Evolutionary conservation across 2,113 vertebrate species (phyloP), one percentile per base, ranked within the genome.

Genomic region (Aramus guarauna): DNA sequence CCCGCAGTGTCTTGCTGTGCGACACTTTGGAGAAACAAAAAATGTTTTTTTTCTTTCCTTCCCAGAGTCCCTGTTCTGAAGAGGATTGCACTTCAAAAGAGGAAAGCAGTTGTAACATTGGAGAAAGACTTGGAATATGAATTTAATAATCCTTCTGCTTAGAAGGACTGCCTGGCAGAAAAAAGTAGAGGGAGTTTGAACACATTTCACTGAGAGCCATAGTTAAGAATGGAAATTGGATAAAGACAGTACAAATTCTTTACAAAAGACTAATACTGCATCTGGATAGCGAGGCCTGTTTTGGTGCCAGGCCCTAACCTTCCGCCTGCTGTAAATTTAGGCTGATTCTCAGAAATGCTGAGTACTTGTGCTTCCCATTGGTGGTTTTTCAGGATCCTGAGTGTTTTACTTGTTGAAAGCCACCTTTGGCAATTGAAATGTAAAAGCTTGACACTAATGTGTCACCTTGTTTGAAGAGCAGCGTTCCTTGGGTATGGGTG

Each of bases 161-260:
- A 90, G 77, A 84, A 95, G 69, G 43, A 90, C 48, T n/a, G 19
- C 74, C 83, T 91, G 85, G 34, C 72, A 94, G 63, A 19, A 80
- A 82, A 72, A 82, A 36, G 13, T 32, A 86, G 55, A 63, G 34
- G 45, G 69, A 81, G 29, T 91, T 95, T 80, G 67, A 96, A 87
- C 16, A 60, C 39, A 64, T 79, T 91, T 91, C 60, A 32, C 58
- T 68, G 73, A 64, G 58, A 77, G 43, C 43, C 48, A 11, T 67
- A 71, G 78, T 93, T 90, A 92, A 90, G 95, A 94, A 90, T 92
- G 94, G 90, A 97, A 96, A 94, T 83, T 96, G 92, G 88, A 96
- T 92, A 84, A 96, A 94, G 59, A 74, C 67, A 37, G 79, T 83
- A 92, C 63, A 97, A 94, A 94, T 97, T 95, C 94, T 95, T 95